Conservation (phyloP, 2,888 invertebrate genomes). For the Heliconius charithonia region DNA sequence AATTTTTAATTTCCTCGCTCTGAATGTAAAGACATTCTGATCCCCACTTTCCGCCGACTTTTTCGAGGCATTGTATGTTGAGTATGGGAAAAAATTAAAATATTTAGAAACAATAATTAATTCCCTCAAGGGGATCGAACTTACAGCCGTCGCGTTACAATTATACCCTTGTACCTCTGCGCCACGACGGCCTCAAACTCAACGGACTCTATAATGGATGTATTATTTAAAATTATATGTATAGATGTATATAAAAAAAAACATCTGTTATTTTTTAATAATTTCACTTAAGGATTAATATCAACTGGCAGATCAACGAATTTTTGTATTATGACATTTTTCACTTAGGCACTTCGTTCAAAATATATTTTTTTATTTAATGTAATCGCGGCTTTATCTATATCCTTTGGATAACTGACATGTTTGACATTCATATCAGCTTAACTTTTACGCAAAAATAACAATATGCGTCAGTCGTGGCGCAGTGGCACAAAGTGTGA, state of each 20-base stretch:
- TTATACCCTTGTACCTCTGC: too few species aligned
- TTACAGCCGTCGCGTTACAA: too few species aligned
- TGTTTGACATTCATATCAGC: not conserved
- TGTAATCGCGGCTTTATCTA: not conserved
- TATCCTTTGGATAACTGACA: constrained; percentile 8
- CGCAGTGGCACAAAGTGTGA: too few species aligned
- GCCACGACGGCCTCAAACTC: not conserved
- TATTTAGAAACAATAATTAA: too few species aligned
- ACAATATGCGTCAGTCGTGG: too few species aligned
- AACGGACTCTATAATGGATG: not conserved
- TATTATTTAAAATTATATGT: not conserved
- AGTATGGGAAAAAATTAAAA: too few species aligned
- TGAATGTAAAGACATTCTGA: too few species aligned
- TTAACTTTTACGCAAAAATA: not conserved
- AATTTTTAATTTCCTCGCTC: too few species aligned
- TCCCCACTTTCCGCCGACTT: too few species aligned
- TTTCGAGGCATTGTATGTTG: too few species aligned
- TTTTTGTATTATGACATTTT: constrained; percentile 10
- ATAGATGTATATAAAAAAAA: not conserved
- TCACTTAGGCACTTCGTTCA: not conserved
- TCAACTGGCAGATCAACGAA: constrained; percentile 11
- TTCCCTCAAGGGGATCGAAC: too few species aligned
- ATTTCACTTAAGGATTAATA: not conserved
- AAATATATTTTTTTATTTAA: not conserved
- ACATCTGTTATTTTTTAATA: not conserved